Evolutionary conservation across 2,797 vertebrate genomes (phyloP), one percentile per base, ranked within the genome.

Genomic region (Pogoniulus pusillus): DNA sequence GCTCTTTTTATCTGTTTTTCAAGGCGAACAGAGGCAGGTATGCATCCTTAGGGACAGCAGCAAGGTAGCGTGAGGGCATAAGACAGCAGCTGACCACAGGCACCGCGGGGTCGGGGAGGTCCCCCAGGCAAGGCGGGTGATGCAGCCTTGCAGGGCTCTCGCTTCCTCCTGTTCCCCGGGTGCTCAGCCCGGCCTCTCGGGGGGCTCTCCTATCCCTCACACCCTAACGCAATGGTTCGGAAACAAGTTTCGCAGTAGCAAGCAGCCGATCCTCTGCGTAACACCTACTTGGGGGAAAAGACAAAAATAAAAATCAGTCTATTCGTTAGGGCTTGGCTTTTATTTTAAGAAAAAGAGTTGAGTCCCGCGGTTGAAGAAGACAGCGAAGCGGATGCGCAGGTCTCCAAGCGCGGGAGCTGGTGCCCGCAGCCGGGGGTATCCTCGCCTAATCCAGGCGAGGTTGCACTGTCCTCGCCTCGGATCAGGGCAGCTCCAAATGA

Each of bases 1-100:
- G 4, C 7, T 16, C 55, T 85, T 93, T 93, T 93, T 94, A 64
- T 91, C 59, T 90, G 81, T 24, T 47, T 53, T 39, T 39, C 70
- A 29, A 64, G 64, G 41, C 2, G 43, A 39, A 41, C 74, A 59
- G 53, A 9, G 59, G 43, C 75, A 88, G 75, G 87, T 89, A 87
- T 35, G 91, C 89, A 87, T 39, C 43, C 71, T 27, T 30, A 47
- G 70, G 29, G 63, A 24, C 35, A 60, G 69, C 30, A 37, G 47
- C 1, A 23, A 39, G 54, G 27, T 41, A 16, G n/a, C 58, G 12
- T 29, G 13, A 66, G 47, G 51, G 63, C 54, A 70, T 29, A 47
- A 59, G 9, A 37, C 57, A 32, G 23, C 29, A 17, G 22, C 68
- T 26, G 73, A n/a, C 20, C 4, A 3, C 7, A 6, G 57, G 34